Evolutionary conservation across 2,888 invertebrate species (phyloP), one percentile per base, ranked within the genome.

Genomic region (Neelides folsomi): DNA sequence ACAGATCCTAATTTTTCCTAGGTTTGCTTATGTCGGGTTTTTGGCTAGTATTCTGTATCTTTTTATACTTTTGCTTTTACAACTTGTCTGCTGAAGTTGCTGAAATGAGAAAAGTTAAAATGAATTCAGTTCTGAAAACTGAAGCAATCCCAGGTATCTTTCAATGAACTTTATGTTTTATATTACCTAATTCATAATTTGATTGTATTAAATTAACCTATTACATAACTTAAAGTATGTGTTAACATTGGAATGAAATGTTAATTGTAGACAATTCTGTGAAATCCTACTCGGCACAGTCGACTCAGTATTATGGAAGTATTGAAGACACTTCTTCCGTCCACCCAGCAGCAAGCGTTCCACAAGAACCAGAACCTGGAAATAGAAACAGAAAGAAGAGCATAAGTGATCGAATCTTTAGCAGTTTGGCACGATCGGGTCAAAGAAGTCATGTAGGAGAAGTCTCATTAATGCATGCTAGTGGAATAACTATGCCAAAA

Each of bases 21-120:
- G 27, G 27, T 27, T 27, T 27, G 7, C 27, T 72, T 53, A 71
- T 72, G 72, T 68, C 70, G 10, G 54, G 65, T 34, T 49, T 71
- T n/a, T 72, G 72, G 71, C 18, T 59, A 1, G 1, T 62, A 16
- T 64, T 67, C 41, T 43, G 54, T 4, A 44, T 63, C 2, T 47
- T 56, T 19, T 59, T 59, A 1, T 41, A 56, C 10, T 58, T 59
- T 35, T 58, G 59, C 57, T 62, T 62, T 40, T 56, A 53, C 45
- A 62, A 62, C 40, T 48, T 62, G 3, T 55, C 61, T 12, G 50
- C 52, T 9, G 60, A 60, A 18, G 18, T 60, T 12, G 55, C 52
- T 34, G 34, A 43, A 1, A 41, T 55, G 42, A 27, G 27, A 27
- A 27, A 27, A 27, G 7, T 27, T 5, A 27, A 27, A 27, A n/a